A percentile compares a stretch with the other conserved stretches of the same genome.
These are phyloP conservation scores for Uropsilus gracilis DNA, from an alignment of 2,113 vertebrate species.

Conservation along the genomic window DNA sequence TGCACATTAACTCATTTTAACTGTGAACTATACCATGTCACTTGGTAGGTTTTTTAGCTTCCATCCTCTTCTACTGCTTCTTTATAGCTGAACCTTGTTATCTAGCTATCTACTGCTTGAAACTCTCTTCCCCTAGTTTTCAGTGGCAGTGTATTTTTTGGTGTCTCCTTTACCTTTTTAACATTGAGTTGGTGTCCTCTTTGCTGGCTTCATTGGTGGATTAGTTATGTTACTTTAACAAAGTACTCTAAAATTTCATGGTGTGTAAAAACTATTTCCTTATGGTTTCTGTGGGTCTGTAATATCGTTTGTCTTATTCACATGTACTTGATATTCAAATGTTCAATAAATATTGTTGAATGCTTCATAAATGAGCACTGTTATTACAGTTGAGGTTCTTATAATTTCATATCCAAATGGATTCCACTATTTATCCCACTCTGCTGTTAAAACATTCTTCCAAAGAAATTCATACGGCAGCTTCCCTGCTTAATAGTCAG, in stretches of 20 bases:
- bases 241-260: constrained; percentile 21
- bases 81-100: not conserved
- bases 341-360: constrained; percentile 10
- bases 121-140: not conserved
- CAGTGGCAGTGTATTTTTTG: not conserved
- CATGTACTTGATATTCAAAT: not conserved
- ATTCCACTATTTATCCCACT: not conserved
- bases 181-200: not conserved
- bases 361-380: not conserved
- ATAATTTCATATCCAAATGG: not conserved
- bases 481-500: not conserved
- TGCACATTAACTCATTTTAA: constrained; percentile 30
- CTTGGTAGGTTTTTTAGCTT: not conserved
- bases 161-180: not conserved
- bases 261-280: constrained; percentile 34
- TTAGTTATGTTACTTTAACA: constrained; percentile 27
- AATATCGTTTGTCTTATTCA: not conserved
- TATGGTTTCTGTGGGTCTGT: constrained; percentile 23
- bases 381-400: not conserved
- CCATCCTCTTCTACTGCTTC: not conserved
- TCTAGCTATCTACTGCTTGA: not conserved
- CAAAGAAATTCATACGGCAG: not conserved
- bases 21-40: not conserved
- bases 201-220: not conserved
- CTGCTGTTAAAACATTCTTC: not conserved